phyloP scores from a whole-genome alignment of 2,797 vertebrate species.

The Tamandua tetradactyla region DNA sequence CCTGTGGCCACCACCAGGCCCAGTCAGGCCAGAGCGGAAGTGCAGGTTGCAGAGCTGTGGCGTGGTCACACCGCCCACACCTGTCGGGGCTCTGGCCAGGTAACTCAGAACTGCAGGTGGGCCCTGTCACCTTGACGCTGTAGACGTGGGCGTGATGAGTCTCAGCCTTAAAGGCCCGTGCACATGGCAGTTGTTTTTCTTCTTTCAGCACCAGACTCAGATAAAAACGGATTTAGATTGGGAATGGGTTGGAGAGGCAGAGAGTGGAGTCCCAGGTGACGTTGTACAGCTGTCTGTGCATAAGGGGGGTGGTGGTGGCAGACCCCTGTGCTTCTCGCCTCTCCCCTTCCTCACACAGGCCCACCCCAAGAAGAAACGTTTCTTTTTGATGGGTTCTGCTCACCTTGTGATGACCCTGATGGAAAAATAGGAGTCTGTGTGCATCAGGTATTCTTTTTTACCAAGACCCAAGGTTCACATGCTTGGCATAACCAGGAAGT shows the following conservation, averaged over 20 bases:
- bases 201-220: neutral
- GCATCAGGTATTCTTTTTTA: neutral
- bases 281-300: too few relatives aligned
- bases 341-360: neutral
- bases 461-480: neutral
- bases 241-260: constrained; percentile 19
- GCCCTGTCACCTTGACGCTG: constrained; percentile 52
- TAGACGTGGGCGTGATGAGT: constrained; percentile 59
- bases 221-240: constrained; percentile 54
- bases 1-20: neutral
- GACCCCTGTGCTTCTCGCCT: neutral
- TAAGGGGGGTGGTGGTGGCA: neutral
- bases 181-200: constrained; percentile 46
- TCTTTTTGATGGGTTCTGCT: neutral
- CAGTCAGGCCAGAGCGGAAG: constrained; percentile 36
- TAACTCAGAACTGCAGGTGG: neutral
- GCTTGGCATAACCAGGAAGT: neutral
- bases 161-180: constrained; percentile 32
- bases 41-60: neutral
- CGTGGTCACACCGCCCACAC: neutral
- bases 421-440: neutral
- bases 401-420: neutral
- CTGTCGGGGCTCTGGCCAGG: neutral
- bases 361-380: neutral
- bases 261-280: too few relatives aligned